A percentile compares a stretch with the other conserved stretches of the same genome.
These are phyloP conservation scores for Byasa hedistus DNA, from an alignment of 2,888 invertebrate genomes.

Conservation along the genomic window DNA sequence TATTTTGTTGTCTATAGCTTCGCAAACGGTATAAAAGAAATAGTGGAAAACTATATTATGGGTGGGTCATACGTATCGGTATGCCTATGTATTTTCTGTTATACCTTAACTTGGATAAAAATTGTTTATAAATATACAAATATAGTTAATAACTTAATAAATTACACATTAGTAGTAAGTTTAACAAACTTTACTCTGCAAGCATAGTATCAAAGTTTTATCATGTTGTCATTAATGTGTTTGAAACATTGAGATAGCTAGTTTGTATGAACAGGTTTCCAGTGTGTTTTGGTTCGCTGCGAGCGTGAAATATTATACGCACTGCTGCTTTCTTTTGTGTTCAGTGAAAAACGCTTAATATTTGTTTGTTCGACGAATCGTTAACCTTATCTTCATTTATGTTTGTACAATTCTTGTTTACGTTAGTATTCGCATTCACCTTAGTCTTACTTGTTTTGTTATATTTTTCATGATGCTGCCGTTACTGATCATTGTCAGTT, in stretches of 20 bases:
- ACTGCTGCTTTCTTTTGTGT: slow-evolving; percentile 19
- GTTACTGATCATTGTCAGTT: not conserved
- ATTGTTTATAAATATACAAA: not conserved
- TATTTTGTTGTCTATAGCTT: too few relatives aligned
- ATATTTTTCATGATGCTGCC: not conserved
- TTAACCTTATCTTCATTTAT: slow-evolving; percentile 2
- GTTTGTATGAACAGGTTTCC: slow-evolving; percentile 1
- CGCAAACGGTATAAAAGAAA: too few relatives aligned
- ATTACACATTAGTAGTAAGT: too few relatives aligned
- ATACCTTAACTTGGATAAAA: not conserved
- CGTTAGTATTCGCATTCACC: not conserved
- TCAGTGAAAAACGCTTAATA: slow-evolving; percentile 18
- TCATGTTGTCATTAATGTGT: not conserved
- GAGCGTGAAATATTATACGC: slow-evolving; percentile 22
- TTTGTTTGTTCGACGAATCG: slow-evolving; percentile 12
- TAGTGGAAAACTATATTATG: too few relatives aligned
- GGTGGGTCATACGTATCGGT: too few relatives aligned
- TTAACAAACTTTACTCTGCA: not conserved
- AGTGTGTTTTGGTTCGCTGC: slow-evolving; percentile 4
- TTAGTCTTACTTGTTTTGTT: not conserved
- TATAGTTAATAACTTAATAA: not conserved
- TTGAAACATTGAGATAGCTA: not conserved
- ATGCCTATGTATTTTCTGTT: too few relatives aligned
- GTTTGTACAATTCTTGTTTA: not conserved
- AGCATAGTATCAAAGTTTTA: not conserved